phyloP scores from a whole-genome alignment of 2,113 vertebrate genomes.

The Tricholaema leucomelas region DNA sequence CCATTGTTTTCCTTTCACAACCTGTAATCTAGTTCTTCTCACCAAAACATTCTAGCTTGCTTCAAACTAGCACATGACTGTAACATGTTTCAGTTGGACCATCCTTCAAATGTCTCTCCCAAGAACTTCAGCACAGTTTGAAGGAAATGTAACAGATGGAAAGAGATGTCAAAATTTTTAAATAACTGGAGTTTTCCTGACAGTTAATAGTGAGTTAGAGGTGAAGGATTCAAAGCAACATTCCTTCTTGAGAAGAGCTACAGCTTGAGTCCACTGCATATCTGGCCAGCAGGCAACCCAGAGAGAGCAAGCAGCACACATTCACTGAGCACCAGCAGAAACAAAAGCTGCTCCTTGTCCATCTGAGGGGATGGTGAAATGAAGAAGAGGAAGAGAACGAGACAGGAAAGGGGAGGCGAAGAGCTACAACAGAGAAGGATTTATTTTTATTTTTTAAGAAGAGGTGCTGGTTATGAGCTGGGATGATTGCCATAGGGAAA shows the following conservation, averaged over 20 bases:
- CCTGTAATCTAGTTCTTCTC: too few species aligned
- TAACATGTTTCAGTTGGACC: background rate
- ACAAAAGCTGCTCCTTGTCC: background rate
- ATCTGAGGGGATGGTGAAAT: background rate
- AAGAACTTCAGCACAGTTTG: background rate
- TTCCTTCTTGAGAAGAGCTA: background rate
- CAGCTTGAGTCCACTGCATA: background rate
- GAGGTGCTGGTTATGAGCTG: background rate
- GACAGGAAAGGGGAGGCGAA: background rate
- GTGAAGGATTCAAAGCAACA: background rate
- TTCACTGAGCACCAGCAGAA: background rate
- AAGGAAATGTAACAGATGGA: background rate
- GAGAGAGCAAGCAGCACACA: background rate
- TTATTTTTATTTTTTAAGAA: background rate
- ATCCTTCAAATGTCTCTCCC: background rate
- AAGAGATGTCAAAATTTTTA: background rate
- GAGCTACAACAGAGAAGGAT: background rate
- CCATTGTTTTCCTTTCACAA: too few species aligned
- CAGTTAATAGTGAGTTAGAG: background rate
- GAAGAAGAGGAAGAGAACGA: constrained; percentile 14
- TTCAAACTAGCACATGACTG: too few species aligned
- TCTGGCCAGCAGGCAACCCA: background rate
- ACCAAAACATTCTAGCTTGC: too few species aligned
- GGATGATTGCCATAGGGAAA: background rate
- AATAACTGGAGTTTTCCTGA: background rate